Evolutionary conservation across 2,888 invertebrate species (phyloP).

Genomic region (Epinotia demarniana): DNA sequence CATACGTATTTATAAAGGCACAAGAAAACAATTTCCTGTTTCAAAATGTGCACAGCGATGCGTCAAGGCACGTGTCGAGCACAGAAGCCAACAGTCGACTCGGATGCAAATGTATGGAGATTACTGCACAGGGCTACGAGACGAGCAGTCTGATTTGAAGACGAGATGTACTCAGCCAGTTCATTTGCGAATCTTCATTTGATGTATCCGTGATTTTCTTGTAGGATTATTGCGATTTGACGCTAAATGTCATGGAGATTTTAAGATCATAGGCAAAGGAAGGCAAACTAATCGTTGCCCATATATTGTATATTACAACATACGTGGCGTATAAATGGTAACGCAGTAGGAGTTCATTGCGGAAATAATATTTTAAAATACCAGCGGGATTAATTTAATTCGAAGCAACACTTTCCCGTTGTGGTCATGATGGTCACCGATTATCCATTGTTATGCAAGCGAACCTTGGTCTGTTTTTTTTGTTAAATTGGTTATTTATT

Average conservation of each 20-base stretch:
- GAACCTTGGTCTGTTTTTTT: too few species aligned
- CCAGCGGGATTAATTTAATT: too few species aligned
- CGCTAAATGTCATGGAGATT: neutral
- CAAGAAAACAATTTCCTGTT: slow-evolving; percentile 19
- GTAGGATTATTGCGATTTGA: neutral
- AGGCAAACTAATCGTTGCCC: too few species aligned
- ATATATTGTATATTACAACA: too few species aligned
- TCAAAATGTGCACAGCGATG: slow-evolving; percentile 11
- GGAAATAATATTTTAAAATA: too few species aligned
- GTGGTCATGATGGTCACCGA: too few species aligned
- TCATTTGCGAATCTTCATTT: slow-evolving; percentile 23
- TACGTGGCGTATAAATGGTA: too few species aligned
- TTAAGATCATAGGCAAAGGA: neutral
- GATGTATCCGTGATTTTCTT: neutral
- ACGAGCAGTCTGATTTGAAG: slow-evolving; percentile 29
- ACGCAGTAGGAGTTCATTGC: too few species aligned
- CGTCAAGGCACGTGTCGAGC: slow-evolving; percentile 8
- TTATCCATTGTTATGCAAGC: too few species aligned
- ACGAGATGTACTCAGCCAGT: slow-evolving; percentile 7
- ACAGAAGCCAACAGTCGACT: slow-evolving; percentile 24
- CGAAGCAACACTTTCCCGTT: too few species aligned
- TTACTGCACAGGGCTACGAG: slow-evolving; percentile 19
- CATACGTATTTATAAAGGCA: slow-evolving; percentile 1
- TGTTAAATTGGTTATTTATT: too few species aligned
- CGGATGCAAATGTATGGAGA: slow-evolving; percentile 31